Evolutionary conservation across 2,888 invertebrate genomes (phyloP).

Genomic region (Synergus gifuensis): DNA sequence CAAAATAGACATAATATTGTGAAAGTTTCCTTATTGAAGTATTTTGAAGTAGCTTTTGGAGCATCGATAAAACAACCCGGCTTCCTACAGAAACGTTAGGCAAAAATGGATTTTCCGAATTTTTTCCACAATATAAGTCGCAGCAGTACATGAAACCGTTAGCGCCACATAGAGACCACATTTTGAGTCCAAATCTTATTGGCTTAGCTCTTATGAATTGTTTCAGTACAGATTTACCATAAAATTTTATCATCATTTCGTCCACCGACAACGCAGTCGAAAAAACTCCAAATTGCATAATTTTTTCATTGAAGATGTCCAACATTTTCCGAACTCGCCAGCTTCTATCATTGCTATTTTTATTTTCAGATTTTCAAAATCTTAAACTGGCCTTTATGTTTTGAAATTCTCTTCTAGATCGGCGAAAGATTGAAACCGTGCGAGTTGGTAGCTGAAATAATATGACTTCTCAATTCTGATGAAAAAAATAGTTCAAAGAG

Average conservation of each 20-base stretch:
- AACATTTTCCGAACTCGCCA: no score
- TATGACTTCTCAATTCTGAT: no score
- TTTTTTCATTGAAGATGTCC: no score
- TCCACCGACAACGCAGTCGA: slow-evolving; percentile 48
- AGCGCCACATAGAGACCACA: slow-evolving; percentile 47
- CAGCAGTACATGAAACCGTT: slow-evolving; percentile 48
- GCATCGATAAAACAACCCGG: slow-evolving; percentile 50
- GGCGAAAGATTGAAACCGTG: no score
- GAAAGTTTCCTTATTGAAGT: slow-evolving; percentile 47
- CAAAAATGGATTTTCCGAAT: slow-evolving; percentile 29
- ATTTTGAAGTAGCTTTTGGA: slow-evolving; percentile 46
- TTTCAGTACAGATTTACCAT: slow-evolving; percentile 43
- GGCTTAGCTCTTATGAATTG: slow-evolving; percentile 51
- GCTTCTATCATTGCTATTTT: no score
- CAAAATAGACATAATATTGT: slow-evolving; percentile 52
- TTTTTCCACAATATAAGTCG: slow-evolving; percentile 49
- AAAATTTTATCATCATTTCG: slow-evolving; percentile 53
- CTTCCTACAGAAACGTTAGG: slow-evolving; percentile 49
- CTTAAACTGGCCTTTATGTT: no score
- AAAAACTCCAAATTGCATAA: slow-evolving; percentile 48
- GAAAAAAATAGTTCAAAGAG: no score
- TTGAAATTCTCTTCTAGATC: no score
- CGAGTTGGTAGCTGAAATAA: no score
- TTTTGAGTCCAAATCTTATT: slow-evolving; percentile 49
- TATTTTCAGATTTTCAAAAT: no score